Evolutionary conservation across 2,113 vertebrate genomes (phyloP), one percentile per base, ranked within the genome.

Genomic region (Toxotes jaculatrix): DNA sequence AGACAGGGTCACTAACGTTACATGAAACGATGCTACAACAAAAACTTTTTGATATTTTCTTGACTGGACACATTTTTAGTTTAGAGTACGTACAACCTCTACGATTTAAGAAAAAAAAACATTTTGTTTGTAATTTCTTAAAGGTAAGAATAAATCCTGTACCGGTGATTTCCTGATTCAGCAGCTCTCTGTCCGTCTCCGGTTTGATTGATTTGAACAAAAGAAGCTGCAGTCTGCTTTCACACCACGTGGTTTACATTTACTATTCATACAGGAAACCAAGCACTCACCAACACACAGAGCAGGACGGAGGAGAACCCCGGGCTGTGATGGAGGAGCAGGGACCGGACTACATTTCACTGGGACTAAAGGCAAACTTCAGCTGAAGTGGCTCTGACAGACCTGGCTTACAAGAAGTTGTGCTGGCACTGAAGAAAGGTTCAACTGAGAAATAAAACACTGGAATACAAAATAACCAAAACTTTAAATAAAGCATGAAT

Each of bases 201-300:
- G 82, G 92, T 95, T 96, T 95, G 90, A 97, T 97, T 96, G 95
- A 96, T 96, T 96, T 94, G 95, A 97, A 97, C 97, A 98, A 98
- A 97, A 96, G 96, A 96, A 95, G 95, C 95, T 96, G 92, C 96
- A 96, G 96, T 95, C 93, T 96, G 87, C 95, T 94, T 95, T 95
- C 94, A 93, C 92, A 96, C 95, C 97, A 97, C 97, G 96, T 97
- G 95, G 92, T 94, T 94, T 92, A 77, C 91, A 89, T 94, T 93
- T 88, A 87, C 80, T 75, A 89, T 89, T 88, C 85, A 75, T 80
- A 78, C 89, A 87, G 88, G 88, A 90, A 92, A 75, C 84, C 77
- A 1, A 69, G 56, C 70, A 60, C 49, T 42, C 81, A 19, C 57
- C 71, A 42, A 56, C 4, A 27, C 42, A 69, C 11, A n/a, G 13